A percentile compares a stretch with the other conserved stretches of the same genome.
Evolutionary conservation across 2,113 vertebrate species (phyloP).

Genomic region (Spheniscus mendiculus): DNA sequence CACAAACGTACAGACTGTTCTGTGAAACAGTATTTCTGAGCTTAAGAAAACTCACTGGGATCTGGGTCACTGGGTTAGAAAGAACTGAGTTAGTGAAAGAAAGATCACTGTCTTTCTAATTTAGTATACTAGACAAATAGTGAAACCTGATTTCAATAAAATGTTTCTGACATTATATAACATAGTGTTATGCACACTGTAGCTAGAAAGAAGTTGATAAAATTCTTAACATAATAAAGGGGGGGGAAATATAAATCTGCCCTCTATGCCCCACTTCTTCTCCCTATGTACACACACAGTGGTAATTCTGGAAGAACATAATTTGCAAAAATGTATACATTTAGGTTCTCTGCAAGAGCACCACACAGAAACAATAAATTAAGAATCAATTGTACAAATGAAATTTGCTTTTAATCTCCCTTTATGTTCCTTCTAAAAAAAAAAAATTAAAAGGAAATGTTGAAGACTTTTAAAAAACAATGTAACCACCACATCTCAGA

Average conservation of each 20-base stretch:
- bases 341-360: neutral
- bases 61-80: conserved; percentile 8
- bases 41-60: neutral
- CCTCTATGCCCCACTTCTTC: neutral
- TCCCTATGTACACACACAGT: neutral
- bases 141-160: neutral
- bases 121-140: neutral
- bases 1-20: neutral
- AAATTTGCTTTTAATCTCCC: neutral
- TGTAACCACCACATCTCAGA: neutral
- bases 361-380: neutral
- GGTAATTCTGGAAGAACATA: neutral
- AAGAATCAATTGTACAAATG: neutral
- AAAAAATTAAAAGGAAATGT: neutral
- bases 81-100: neutral
- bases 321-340: neutral
- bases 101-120: neutral
- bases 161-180: neutral
- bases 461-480: neutral
- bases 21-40: neutral
- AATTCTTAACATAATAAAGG: neutral
- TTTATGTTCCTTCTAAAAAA: neutral
- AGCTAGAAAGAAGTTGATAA: neutral
- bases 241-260: neutral
- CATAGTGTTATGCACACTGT: neutral